Evolutionary conservation across 2,797 vertebrate species (phyloP), one percentile per base, ranked within the genome.

Genomic region (Darevskia mixta): DNA sequence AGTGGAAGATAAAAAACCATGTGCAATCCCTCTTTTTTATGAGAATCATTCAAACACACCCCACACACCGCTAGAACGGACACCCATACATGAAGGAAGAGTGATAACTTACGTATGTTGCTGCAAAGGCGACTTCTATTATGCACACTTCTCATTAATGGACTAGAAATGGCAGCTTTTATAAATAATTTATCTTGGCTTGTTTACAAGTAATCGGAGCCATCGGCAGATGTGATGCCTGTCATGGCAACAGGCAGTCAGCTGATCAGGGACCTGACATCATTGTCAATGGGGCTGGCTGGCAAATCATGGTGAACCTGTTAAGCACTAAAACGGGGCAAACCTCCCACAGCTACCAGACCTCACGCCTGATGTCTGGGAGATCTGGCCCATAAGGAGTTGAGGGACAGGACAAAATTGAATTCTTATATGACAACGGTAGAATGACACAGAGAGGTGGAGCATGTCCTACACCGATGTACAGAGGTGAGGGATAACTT

Each of bases 61-160:
- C 20, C 61, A 2, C 61, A 35, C 43, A 29, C 38, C 35, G 73
- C 6, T 17, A 35, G 58, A 49, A 4, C n/a, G 27, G 10, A 38
- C 10, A 72, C 0, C 7, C 58, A 17, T 17, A 75, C 9, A 88
- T 38, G 32, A 79, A 58, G 1, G 27, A 1, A 18, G 38, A 69
- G 38, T 67, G 72, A 83, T 87, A 25, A n/a, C 92, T 94, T 93
- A 94, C 93, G 85, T 93, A 94, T 92, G 89, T 94, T 82, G 45
- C 20, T 71, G 49, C 71, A 32, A 83, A 61, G 88, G 79, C 8
- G 55, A 38, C 29, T 67, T 75, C 66, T 72, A 77, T 5, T 23
- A 87, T 27, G 64, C 86, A 15, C 25, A 45, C 29, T 41, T 72
- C 45, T 27, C 55, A 38, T 49, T 18, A 27, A 78, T 83, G 87